Percentiles rank a stretch among this genome's conserved stretches.
These are phyloP conservation scores for Drosophila maculinotata DNA, from an alignment of 2,888 invertebrate genomes.

Conservation along the genomic window DNA sequence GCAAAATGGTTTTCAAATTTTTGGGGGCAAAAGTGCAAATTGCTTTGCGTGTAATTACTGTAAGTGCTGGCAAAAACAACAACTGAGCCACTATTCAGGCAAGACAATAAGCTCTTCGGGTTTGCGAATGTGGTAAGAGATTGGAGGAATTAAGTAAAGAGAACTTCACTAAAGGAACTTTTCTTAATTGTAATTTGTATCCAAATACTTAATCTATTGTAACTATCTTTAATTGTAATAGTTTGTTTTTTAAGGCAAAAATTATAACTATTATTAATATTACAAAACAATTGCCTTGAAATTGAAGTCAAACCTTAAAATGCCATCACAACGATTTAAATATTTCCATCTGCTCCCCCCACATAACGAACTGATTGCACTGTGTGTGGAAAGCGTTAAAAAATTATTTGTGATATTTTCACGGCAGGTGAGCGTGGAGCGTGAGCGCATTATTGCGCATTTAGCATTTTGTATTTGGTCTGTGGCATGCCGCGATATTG, in stretches of 20 bases:
- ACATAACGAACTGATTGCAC: slow-evolving; percentile 12
- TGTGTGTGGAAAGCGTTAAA: slow-evolving; percentile 19
- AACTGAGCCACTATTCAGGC: background rate
- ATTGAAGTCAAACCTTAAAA: background rate
- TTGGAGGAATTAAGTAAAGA: background rate
- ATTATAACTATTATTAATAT: too few species aligned
- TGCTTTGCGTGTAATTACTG: slow-evolving; percentile 33
- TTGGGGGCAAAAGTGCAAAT: slow-evolving; percentile 6
- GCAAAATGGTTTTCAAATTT: slow-evolving; percentile 9
- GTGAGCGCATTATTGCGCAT: slow-evolving; percentile 43
- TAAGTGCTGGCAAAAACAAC: slow-evolving; percentile 32
- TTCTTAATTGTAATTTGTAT: too few species aligned
- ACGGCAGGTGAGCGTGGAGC: slow-evolving; percentile 10
- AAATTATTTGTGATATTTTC: slow-evolving; percentile 25
- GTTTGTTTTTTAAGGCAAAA: too few species aligned
- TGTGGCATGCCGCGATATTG: slow-evolving; percentile 43
- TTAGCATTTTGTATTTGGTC: slow-evolving; percentile 36
- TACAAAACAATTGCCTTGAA: background rate
- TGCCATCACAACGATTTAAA: background rate
- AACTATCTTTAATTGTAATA: too few species aligned
- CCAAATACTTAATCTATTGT: too few species aligned
- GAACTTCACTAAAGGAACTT: background rate
- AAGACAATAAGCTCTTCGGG: slow-evolving; percentile 1
- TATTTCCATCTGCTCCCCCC: background rate
- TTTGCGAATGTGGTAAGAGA: background rate